phyloP scores from a whole-genome alignment of 2,113 vertebrate species.

The Hymenochirus boettgeri region DNA sequence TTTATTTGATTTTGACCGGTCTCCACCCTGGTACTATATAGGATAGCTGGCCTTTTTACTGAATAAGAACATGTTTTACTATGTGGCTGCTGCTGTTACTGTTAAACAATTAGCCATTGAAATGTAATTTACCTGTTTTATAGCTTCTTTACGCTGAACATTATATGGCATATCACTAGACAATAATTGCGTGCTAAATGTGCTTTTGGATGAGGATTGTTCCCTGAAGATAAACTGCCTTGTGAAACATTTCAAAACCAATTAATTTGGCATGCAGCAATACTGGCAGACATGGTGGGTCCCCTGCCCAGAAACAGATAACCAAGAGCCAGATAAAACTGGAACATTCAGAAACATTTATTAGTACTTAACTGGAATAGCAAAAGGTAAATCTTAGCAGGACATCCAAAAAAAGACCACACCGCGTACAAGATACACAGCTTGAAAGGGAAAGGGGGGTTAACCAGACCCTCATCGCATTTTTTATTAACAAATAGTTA shows the following conservation, averaged over 20 bases:
- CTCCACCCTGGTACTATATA: too few relatives aligned
- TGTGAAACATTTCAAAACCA: constrained; percentile 22
- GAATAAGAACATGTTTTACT: too few relatives aligned
- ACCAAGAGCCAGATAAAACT: constrained; percentile 34
- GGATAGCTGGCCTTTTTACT: too few relatives aligned
- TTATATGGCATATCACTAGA: background rate
- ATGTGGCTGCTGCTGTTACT: too few relatives aligned
- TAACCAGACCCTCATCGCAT: too few relatives aligned
- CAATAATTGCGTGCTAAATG: background rate
- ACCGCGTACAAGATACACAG: too few relatives aligned
- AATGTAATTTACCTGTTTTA: background rate
- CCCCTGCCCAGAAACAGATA: constrained; percentile 22
- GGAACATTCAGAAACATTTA: constrained; percentile 26
- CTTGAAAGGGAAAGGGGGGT: too few relatives aligned
- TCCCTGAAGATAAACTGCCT: constrained; percentile 30
- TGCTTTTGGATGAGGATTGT: constrained; percentile 8
- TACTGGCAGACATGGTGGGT: constrained; percentile 6
- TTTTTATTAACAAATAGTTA: too few relatives aligned
- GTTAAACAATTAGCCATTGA: too few relatives aligned
- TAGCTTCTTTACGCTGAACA: background rate
- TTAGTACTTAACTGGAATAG: constrained; percentile 27
- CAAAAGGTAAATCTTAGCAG: too few relatives aligned
- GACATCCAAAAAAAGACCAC: too few relatives aligned
- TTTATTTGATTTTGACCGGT: too few relatives aligned
- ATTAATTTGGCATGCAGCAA: constrained; percentile 20